Percentiles rank a stretch among this genome's conserved stretches.
Evolutionary conservation across 2,113 vertebrate genomes (phyloP).

Genomic region (Speoplatyrhinus poulsoni): DNA sequence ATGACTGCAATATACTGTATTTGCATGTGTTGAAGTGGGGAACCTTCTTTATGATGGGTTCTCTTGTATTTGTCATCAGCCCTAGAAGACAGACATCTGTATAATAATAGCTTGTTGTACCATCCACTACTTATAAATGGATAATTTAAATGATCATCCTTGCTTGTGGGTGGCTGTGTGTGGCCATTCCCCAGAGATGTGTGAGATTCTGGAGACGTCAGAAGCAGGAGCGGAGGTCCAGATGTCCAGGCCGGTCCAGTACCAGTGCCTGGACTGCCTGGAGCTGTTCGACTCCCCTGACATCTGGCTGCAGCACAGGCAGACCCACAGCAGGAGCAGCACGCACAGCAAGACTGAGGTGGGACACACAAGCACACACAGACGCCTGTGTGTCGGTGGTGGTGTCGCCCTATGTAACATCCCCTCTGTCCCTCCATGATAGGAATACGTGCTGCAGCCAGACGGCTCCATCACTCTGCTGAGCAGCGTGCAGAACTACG

Average conservation of each 20-base stretch:
- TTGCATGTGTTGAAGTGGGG: too few relatives aligned
- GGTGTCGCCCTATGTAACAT: background rate
- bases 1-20: too few relatives aligned
- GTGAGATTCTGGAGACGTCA: constrained; percentile 67
- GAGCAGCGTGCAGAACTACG: constrained; percentile 75
- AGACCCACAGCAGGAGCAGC: constrained; percentile 77
- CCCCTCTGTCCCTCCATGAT: constrained; percentile 3
- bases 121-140: too few relatives aligned
- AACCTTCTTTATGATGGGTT: too few relatives aligned
- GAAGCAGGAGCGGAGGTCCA: constrained; percentile 36
- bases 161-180: background rate
- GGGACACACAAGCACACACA: background rate
- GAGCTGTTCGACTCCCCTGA: constrained; percentile 84
- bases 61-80: too few relatives aligned
- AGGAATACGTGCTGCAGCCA: constrained; percentile 79
- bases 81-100: too few relatives aligned
- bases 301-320: constrained; percentile 84
- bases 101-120: too few relatives aligned
- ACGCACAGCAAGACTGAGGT: constrained; percentile 73
- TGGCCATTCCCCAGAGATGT: constrained; percentile 58
- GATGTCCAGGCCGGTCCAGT: constrained; percentile 78
- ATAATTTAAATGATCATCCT: background rate
- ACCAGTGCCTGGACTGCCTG: constrained; percentile 88
- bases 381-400: too few relatives aligned
- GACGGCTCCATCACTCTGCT: constrained; percentile 76